Conservation (phyloP, 2,797 vertebrate species). For the Tauraco hartlaubi region DNA sequence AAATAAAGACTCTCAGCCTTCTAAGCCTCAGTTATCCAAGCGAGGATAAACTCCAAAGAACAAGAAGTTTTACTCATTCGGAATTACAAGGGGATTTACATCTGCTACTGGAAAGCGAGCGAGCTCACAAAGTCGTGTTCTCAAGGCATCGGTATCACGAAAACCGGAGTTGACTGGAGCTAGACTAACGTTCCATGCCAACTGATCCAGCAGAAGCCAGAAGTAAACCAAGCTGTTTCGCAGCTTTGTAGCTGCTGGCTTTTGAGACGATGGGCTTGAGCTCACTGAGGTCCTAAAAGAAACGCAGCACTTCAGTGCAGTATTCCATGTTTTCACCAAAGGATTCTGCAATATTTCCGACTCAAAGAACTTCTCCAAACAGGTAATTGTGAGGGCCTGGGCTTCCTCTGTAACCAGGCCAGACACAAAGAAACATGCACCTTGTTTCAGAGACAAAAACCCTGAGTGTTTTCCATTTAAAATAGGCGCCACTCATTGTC, state of each 20-base stretch:
- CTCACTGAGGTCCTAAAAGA: not conserved
- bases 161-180: not conserved
- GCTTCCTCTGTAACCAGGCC: not conserved
- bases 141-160: not conserved
- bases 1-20: not conserved
- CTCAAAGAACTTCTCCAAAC: not conserved
- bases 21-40: not conserved
- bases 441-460: not conserved
- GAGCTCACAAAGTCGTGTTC: not conserved
- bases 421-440: fast-evolving
- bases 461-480: not conserved
- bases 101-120: not conserved
- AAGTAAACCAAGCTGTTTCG: not conserved
- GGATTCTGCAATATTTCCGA: not conserved
- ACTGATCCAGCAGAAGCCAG: not conserved
- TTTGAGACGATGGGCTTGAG: not conserved
- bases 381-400: not conserved
- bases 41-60: not conserved
- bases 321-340: not conserved
- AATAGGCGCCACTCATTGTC: not conserved
- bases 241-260: not conserved
- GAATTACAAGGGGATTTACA: not conserved
- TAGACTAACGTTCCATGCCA: not conserved
- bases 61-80: not conserved
- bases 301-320: not conserved